Evolutionary conservation across 1,140 invertebrate genomes (phyloP).

Genomic region (Megathymus violae): DNA sequence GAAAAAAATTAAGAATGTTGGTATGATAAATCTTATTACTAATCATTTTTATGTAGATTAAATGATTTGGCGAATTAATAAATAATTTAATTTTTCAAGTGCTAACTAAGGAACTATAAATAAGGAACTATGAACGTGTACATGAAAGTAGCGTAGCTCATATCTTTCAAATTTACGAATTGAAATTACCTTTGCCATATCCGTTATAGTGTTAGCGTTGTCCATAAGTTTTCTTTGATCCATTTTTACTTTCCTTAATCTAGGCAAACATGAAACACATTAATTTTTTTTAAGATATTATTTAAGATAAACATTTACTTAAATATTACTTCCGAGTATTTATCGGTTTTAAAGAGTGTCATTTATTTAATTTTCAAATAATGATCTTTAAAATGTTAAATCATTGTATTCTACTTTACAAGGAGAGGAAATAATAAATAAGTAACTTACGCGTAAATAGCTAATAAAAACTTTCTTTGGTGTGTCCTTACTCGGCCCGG

Average conservation of each 20-base stretch:
- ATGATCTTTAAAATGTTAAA: too few relatives aligned
- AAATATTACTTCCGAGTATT: too few relatives aligned
- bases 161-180: slow-evolving; percentile 39
- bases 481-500: slow-evolving; percentile 97
- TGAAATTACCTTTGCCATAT: slow-evolving; percentile 98
- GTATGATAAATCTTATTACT: neutral
- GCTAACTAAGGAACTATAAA: slow-evolving; percentile 54
- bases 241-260: slow-evolving; percentile 99
- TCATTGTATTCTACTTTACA: too few relatives aligned
- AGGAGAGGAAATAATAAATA: too few relatives aligned
- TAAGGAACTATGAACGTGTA: slow-evolving; percentile 70
- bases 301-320: too few relatives aligned
- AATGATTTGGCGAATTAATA: slow-evolving; percentile 1
- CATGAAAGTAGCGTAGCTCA: slow-evolving; percentile 68
- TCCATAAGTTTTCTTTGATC: slow-evolving; percentile 99
- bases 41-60: neutral
- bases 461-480: slow-evolving; percentile 99
- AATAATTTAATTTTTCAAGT: slow-evolving; percentile 34
- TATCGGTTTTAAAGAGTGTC: too few relatives aligned
- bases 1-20: neutral
- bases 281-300: too few relatives aligned
- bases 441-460: slow-evolving; percentile 98
- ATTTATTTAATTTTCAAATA: too few relatives aligned
- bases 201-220: slow-evolving; percentile 99
- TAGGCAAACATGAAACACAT: slow-evolving; percentile 69